A percentile compares a stretch with the other conserved stretches of the same genome.
Evolutionary conservation across 53 echinoderm and acorn worm genomes (phyloP).

Genomic region (Hippasteria phrygiana): DNA sequence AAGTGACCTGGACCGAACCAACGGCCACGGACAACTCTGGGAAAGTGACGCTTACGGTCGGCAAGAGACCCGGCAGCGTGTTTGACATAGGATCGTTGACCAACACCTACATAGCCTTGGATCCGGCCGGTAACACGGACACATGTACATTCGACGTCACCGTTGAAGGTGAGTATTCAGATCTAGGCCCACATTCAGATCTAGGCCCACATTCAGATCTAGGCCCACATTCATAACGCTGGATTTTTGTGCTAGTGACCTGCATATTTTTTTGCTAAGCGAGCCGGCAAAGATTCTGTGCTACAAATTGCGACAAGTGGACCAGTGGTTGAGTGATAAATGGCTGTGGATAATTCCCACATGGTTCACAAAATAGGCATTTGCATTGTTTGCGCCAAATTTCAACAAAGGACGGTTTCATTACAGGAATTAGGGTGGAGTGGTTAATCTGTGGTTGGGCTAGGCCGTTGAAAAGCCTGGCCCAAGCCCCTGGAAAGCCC

Average conservation of each 20-base stretch:
- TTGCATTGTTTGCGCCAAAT: no score
- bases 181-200: not conserved
- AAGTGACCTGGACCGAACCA: not conserved
- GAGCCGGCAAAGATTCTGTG: no score
- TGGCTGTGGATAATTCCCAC: no score
- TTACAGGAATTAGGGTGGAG: no score
- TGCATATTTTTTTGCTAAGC: no score
- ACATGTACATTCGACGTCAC: slow-evolving; percentile 69
- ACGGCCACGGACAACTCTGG: not conserved
- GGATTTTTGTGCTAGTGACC: not conserved
- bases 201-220: not conserved
- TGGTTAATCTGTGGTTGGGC: no score
- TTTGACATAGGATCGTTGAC: not conserved
- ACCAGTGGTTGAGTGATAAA: no score
- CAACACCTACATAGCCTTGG: slow-evolving; percentile 57
- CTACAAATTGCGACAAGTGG: no score
- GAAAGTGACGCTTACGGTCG: not conserved
- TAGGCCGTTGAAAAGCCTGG: no score
- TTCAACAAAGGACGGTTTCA: no score
- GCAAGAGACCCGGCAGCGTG: not conserved
- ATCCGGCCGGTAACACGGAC: slow-evolving; percentile 44
- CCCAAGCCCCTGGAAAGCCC: no score
- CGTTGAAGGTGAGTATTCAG: slow-evolving; percentile 58
- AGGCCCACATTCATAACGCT: not conserved
- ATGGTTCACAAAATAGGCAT: no score